Evolutionary conservation across 2,113 vertebrate species (phyloP).

Genomic region (Sinocyclocheilus anshuiensis): DNA sequence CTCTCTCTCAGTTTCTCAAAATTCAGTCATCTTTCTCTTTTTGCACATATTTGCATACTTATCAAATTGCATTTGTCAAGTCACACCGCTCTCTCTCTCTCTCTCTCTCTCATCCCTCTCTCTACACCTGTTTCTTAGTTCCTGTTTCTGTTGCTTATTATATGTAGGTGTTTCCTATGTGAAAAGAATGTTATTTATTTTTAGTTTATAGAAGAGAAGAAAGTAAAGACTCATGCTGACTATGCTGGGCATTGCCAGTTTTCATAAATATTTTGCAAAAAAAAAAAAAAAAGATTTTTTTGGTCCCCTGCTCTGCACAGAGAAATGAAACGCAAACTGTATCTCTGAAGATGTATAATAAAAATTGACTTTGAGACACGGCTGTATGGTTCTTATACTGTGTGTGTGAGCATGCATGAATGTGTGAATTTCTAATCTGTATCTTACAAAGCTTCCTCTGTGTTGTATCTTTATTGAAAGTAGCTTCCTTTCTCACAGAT

Average conservation of each 20-base stretch:
- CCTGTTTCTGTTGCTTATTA: slow-evolving; percentile 57
- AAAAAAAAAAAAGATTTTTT: neutral
- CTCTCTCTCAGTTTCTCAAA: neutral
- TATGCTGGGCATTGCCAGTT: slow-evolving; percentile 80
- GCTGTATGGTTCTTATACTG: neutral
- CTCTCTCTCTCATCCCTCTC: slow-evolving; percentile 40
- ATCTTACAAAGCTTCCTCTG: neutral
- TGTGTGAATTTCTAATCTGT: neutral
- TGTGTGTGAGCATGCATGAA: neutral
- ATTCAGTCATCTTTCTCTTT: neutral
- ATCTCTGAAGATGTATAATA: slow-evolving; percentile 77
- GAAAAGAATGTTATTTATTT: slow-evolving; percentile 77
- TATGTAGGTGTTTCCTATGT: slow-evolving; percentile 68
- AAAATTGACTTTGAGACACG: slow-evolving; percentile 71
- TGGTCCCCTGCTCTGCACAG: slow-evolving; percentile 62
- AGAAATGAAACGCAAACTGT: slow-evolving; percentile 65
- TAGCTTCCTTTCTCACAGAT: neutral
- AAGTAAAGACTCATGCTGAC: slow-evolving; percentile 69
- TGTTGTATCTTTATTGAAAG: neutral
- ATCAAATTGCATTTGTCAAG: neutral
- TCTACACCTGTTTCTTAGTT: slow-evolving; percentile 54
- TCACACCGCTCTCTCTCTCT: neutral
- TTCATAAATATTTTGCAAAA: slow-evolving; percentile 79
- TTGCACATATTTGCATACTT: slow-evolving; percentile 4
- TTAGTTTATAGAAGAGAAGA: slow-evolving; percentile 66